Conservation (phyloP, 2,797 vertebrate species). For the Anguilla marmorata region DNA sequence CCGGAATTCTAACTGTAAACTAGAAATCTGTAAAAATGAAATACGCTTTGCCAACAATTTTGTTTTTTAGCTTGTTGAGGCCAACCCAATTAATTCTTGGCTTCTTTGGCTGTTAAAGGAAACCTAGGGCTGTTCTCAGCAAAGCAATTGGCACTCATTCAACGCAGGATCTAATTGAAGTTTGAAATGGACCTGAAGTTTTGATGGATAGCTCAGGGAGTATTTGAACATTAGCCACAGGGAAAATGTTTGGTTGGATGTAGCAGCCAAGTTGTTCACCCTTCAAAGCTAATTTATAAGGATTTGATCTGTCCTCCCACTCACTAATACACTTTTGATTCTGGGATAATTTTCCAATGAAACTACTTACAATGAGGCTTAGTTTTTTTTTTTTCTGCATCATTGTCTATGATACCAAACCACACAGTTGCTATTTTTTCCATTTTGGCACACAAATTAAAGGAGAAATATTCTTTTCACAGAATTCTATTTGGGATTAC, state of each 20-base stretch:
- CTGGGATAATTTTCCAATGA: background rate
- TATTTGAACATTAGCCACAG: background rate
- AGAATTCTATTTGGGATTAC: background rate
- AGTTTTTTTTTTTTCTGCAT: background rate
- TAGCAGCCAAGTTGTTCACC: background rate
- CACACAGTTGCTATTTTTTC: background rate
- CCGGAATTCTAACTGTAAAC: background rate
- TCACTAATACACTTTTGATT: background rate
- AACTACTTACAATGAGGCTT: background rate
- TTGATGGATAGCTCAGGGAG: background rate
- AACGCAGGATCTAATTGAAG: background rate
- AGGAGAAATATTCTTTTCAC: background rate
- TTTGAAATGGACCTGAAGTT: slow-evolving; percentile 8
- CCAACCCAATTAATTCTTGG: background rate
- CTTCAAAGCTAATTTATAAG: slow-evolving; percentile 5
- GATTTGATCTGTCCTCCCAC: background rate
- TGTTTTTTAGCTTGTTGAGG: background rate
- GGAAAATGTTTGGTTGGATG: background rate
- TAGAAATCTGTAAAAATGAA: background rate
- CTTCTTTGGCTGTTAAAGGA: background rate
- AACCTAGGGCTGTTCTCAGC: background rate
- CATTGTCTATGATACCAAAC: background rate
- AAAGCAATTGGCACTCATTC: background rate
- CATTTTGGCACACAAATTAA: background rate
- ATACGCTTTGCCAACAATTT: background rate